Evolutionary conservation across 1,140 invertebrate species (phyloP).

Genomic region (Drosophila rufa): DNA sequence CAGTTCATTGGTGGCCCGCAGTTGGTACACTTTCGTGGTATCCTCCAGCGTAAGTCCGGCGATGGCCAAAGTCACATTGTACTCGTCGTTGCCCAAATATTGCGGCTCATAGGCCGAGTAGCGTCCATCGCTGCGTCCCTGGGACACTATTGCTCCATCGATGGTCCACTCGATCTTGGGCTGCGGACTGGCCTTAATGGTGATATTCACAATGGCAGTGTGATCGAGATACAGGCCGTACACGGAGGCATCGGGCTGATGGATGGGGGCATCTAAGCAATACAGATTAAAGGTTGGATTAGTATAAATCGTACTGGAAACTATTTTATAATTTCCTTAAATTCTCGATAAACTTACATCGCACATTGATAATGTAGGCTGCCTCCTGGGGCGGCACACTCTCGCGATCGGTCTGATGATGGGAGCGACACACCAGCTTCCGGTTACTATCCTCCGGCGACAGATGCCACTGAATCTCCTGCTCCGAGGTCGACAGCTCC

Average conservation of each 20-base stretch:
- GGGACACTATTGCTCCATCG: conserved; percentile 86
- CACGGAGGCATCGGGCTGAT: conserved; percentile 86
- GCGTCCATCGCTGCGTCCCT: conserved; percentile 85
- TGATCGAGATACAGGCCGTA: conserved; percentile 90
- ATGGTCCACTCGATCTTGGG: conserved; percentile 89
- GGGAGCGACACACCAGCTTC: conserved; percentile 88
- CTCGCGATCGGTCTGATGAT: conserved; percentile 86
- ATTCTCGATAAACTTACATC: conserved; percentile 68
- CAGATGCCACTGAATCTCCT: conserved; percentile 88
- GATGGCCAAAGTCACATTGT: conserved; percentile 89
- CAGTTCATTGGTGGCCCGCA: conserved; percentile 88
- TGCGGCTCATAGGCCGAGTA: conserved; percentile 75
- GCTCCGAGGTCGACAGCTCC: conserved; percentile 86
- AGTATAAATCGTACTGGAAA: no score
- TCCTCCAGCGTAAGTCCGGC: conserved; percentile 90
- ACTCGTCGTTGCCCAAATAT: conserved; percentile 88
- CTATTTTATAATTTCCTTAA: no score
- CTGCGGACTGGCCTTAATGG: conserved; percentile 89
- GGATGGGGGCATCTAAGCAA: conserved; percentile 88
- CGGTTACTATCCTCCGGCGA: conserved; percentile 88
- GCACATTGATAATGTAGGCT: conserved; percentile 67
- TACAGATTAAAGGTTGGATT: background rate
- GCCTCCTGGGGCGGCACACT: conserved; percentile 74
- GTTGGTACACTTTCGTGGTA: conserved; percentile 89
- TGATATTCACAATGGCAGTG: conserved; percentile 89